Evolutionary conservation across 1,140 invertebrate genomes (phyloP).

Genomic region (Acromyrmex echinatior): DNA sequence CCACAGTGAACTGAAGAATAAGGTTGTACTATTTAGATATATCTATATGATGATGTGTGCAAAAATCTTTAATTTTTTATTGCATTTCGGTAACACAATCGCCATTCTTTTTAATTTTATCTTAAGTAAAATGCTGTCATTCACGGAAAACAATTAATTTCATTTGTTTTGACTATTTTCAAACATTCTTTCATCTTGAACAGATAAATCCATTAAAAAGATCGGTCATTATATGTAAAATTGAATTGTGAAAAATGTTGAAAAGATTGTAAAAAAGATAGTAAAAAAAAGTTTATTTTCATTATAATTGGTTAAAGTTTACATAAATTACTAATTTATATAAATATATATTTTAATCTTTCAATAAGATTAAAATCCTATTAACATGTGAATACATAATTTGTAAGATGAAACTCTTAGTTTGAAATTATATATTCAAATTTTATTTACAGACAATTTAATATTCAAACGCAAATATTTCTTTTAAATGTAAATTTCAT

Average conservation of each 20-base stretch:
- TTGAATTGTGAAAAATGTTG: background rate
- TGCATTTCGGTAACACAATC: background rate
- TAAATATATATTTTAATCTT: background rate
- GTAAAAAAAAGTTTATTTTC: background rate
- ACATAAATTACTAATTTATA: background rate
- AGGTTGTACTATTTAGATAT: background rate
- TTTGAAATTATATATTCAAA: background rate
- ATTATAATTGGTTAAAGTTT: background rate
- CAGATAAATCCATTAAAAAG: background rate
- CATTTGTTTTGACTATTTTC: background rate
- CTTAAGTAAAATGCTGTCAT: background rate
- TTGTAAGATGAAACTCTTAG: background rate
- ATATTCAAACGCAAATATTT: background rate
- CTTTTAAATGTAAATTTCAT: background rate
- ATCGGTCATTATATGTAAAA: background rate
- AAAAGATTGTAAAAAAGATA: background rate
- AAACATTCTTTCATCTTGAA: too few relatives aligned
- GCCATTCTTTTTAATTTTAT: background rate
- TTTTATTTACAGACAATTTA: background rate
- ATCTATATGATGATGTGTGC: background rate
- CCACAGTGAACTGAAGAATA: background rate
- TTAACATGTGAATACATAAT: background rate
- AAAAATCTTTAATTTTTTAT: conserved; percentile 18
- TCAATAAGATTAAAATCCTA: background rate
- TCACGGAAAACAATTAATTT: background rate